These are phyloP conservation scores for Terrapene triunguis DNA, from an alignment of 2,113 vertebrate genomes.

Conservation along the genomic window DNA sequence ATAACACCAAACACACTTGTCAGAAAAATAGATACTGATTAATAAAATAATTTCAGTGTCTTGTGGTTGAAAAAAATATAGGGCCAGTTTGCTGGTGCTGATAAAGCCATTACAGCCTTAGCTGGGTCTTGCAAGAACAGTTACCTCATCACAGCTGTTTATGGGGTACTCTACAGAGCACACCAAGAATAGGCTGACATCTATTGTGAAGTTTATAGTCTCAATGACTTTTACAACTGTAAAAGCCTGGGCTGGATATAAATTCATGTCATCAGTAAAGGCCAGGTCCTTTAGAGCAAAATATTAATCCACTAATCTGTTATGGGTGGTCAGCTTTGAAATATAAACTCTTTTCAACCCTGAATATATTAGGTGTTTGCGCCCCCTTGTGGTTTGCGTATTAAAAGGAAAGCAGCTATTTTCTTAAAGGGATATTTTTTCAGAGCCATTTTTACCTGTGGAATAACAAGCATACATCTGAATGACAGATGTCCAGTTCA, in stretches of 20 bases:
- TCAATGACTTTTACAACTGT: conserved; percentile 79
- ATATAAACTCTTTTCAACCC: conserved; percentile 59
- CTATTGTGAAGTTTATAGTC: conserved; percentile 77
- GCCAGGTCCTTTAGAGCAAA: conserved; percentile 80
- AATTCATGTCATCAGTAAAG: conserved; percentile 83
- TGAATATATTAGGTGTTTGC: conserved; percentile 71
- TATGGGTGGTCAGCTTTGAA: conserved; percentile 74
- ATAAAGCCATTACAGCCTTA: conserved; percentile 64
- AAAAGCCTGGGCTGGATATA: conserved; percentile 72
- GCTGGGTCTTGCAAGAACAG: conserved; percentile 66
- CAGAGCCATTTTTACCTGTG: background rate
- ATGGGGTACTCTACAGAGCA: conserved; percentile 67
- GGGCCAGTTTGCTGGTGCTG: conserved; percentile 37
- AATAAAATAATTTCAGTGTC: conserved; percentile 45
- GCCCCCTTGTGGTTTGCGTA: conserved; percentile 78
- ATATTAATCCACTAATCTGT: conserved; percentile 82
- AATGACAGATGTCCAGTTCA: background rate
- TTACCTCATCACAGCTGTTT: conserved; percentile 75
- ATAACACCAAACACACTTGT: conserved; percentile 28
- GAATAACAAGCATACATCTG: background rate
- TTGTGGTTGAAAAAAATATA: conserved; percentile 40
- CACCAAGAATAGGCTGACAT: conserved; percentile 69
- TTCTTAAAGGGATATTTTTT: background rate
- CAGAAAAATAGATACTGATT: conserved; percentile 59
- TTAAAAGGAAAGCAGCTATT: conserved; percentile 50